Percentiles rank a stretch among this genome's conserved stretches.
These are phyloP conservation scores for Eptatretus burgeri DNA, from an alignment of 2,113 vertebrate genomes.

Conservation along the genomic window DNA sequence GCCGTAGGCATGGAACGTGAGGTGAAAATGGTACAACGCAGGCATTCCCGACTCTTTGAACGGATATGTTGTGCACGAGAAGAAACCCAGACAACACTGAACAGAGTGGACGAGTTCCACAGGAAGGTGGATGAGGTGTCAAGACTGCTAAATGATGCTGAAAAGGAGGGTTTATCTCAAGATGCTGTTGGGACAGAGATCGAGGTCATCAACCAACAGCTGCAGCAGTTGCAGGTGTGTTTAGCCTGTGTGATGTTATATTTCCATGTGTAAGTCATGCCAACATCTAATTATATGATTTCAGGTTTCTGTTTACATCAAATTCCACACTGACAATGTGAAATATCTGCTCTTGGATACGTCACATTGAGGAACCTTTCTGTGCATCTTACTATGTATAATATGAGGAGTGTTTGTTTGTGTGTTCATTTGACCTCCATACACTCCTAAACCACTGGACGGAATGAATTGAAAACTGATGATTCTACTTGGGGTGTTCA, in stretches of 20 bases:
- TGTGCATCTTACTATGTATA: no score
- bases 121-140: slow-evolving; percentile 31
- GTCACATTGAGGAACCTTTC: no score
- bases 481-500: no score
- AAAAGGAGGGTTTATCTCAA: slow-evolving; percentile 40
- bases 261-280: neutral
- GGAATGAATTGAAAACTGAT: no score
- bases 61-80: slow-evolving; percentile 36
- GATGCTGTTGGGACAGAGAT: slow-evolving; percentile 61
- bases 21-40: slow-evolving; percentile 57
- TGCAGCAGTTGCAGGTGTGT: slow-evolving; percentile 73
- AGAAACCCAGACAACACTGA: slow-evolving; percentile 36
- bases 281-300: no score
- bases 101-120: slow-evolving; percentile 49
- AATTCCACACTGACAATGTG: no score
- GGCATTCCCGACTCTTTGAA: slow-evolving; percentile 52
- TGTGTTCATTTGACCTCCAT: no score
- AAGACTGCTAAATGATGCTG: slow-evolving; percentile 29
- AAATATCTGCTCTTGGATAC: no score
- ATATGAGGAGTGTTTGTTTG: no score
- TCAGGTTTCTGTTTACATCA: no score
- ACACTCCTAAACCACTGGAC: no score
- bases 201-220: slow-evolving; percentile 60
- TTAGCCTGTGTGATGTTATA: accelerated
- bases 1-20: slow-evolving; percentile 53